A percentile compares a stretch with the other conserved stretches of the same genome.
Conservation (phyloP, 2,888 invertebrate species). For the Crematogaster levior region DNA sequence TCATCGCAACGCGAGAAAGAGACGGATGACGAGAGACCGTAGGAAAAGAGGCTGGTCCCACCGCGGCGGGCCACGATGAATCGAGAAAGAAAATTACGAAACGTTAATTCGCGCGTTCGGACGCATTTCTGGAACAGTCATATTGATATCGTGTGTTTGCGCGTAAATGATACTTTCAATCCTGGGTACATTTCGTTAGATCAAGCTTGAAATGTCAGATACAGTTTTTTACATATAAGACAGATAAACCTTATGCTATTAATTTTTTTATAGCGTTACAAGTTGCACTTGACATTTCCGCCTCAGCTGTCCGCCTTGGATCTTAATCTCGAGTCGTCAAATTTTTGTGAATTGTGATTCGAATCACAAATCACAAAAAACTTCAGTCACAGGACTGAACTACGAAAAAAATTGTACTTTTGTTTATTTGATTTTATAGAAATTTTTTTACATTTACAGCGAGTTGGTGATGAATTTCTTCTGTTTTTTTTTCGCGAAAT, state of each 20-base stretch:
- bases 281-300: not conserved
- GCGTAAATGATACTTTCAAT: not conserved
- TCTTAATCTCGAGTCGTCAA: not conserved
- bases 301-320: not conserved
- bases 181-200: not conserved
- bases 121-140: not conserved
- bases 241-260: not conserved
- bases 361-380: too few species aligned
- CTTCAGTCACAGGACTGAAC: too few species aligned
- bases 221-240: not conserved
- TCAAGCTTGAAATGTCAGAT: not conserved
- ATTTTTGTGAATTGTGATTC: not conserved
- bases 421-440: not conserved
- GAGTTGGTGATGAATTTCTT: not conserved
- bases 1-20: slow-evolving; percentile 73
- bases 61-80: slow-evolving; percentile 16
- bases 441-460: not conserved
- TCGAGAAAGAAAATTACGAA: slow-evolving; percentile 59
- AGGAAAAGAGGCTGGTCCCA: slow-evolving; percentile 41
- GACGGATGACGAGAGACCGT: slow-evolving; percentile 56
- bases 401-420: not conserved
- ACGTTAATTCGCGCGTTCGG: slow-evolving; percentile 41
- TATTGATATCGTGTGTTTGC: not conserved
- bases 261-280: not conserved
- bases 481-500: not conserved